A percentile compares a stretch with the other conserved stretches of the same genome.
phyloP scores from a whole-genome alignment of 2,888 invertebrate species.

The Pachymerium ferrugineum region DNA sequence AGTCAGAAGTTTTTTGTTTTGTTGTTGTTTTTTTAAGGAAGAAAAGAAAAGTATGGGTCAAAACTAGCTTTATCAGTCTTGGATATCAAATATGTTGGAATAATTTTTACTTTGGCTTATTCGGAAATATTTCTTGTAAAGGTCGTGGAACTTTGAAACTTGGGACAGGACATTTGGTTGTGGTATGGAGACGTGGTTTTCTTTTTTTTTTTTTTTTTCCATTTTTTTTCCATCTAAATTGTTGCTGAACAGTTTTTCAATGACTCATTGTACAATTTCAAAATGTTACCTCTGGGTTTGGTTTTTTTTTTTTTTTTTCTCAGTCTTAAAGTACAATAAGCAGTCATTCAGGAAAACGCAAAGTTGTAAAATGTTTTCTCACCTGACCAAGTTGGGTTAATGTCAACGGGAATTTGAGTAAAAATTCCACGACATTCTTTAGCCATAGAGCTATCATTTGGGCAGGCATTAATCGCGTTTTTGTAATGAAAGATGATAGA shows the following conservation, averaged over 20 bases:
- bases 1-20: not conserved
- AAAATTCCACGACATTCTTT: no score
- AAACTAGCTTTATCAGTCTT: not conserved
- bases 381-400: not conserved
- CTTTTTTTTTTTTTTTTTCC: not conserved
- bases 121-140: not conserved
- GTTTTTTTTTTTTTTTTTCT: not conserved
- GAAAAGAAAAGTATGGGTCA: no score
- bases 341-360: not conserved
- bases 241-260: conserved; percentile 1
- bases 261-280: conserved; percentile 1
- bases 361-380: conserved; percentile 7
- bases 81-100: not conserved
- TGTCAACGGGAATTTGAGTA: no score
- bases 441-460: no score
- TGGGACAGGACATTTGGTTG: not conserved
- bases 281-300: not conserved
- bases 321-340: not conserved
- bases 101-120: not conserved
- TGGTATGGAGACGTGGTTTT: not conserved
- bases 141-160: not conserved
- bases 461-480: no score
- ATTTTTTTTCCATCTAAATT: not conserved
- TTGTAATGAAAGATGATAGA: no score
- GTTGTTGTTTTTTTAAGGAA: not conserved